phyloP scores from a whole-genome alignment of 2,888 invertebrate species.

The Stenchaetothrips biformis region DNA sequence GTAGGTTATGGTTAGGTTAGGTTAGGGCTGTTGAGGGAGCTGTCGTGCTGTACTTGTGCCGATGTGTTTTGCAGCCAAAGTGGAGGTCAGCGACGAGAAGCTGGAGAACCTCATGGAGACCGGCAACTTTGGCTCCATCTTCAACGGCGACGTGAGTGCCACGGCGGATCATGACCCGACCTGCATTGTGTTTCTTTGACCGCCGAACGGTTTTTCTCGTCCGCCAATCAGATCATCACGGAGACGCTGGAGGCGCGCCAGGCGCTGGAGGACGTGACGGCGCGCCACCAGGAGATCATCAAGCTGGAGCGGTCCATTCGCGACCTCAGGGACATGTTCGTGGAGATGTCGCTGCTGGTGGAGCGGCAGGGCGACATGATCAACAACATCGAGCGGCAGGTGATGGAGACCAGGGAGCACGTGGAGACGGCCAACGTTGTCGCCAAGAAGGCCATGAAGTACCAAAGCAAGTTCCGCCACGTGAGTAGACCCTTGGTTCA shows the following conservation, averaged over 20 bases:
- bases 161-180: not conserved
- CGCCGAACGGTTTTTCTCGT: not conserved
- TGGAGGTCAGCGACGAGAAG: slow-evolving; percentile 40
- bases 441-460: slow-evolving; percentile 55
- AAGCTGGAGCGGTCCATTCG: slow-evolving; percentile 73
- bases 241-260: slow-evolving; percentile 74
- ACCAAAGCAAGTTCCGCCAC: slow-evolving; percentile 53
- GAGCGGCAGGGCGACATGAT: slow-evolving; percentile 65
- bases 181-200: not conserved
- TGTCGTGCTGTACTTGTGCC: not conserved
- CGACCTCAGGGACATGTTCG: slow-evolving; percentile 76
- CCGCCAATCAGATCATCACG: slow-evolving; percentile 60
- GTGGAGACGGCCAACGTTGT: slow-evolving; percentile 54
- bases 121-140: slow-evolving; percentile 40
- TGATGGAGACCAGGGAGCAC: slow-evolving; percentile 54
- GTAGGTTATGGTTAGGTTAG: too few species aligned
- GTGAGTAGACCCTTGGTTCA: slow-evolving; percentile 40
- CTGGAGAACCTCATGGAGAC: slow-evolving; percentile 40
- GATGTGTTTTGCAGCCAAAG: slow-evolving; percentile 38
- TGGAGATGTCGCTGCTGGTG: slow-evolving; percentile 74
- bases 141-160: slow-evolving; percentile 41
- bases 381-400: slow-evolving; percentile 58
- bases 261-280: slow-evolving; percentile 70
- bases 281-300: slow-evolving; percentile 73
- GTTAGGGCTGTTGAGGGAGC: not conserved